Conservation (phyloP, 2,113 vertebrate genomes). For the Hyaena hyaena region DNA sequence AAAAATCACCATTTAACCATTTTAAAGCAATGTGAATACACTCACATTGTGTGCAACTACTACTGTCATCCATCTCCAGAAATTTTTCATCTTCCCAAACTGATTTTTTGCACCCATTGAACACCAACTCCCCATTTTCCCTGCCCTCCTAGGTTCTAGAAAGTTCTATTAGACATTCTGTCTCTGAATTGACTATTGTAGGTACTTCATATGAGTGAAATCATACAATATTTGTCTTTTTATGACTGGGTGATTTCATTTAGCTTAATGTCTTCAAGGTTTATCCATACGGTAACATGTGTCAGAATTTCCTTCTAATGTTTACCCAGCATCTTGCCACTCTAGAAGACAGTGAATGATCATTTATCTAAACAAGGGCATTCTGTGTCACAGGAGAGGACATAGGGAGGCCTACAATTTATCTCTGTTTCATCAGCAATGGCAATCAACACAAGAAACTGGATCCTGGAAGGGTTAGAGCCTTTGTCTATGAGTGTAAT, state of each 20-base stretch:
- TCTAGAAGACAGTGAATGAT: background rate
- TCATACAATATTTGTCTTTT: background rate
- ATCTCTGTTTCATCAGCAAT: background rate
- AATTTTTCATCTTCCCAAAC: background rate
- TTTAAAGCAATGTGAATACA: background rate
- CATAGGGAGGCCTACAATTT: background rate
- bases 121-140: background rate
- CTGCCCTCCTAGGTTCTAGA: accelerated
- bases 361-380: background rate
- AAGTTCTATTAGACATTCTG: background rate
- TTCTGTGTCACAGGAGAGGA: background rate
- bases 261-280: background rate
- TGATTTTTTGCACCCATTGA: background rate
- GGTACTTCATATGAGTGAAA: background rate
- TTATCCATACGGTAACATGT: background rate
- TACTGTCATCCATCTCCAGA: background rate
- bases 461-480: background rate
- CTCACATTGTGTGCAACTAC: background rate
- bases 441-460: background rate
- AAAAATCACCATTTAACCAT: background rate
- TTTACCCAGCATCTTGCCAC: background rate
- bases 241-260: background rate
- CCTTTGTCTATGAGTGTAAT: background rate
- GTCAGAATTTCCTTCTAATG: background rate
- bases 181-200: background rate